Evolutionary conservation across 2,888 invertebrate species (phyloP).

Genomic region (Choristoneura rosaceana): DNA sequence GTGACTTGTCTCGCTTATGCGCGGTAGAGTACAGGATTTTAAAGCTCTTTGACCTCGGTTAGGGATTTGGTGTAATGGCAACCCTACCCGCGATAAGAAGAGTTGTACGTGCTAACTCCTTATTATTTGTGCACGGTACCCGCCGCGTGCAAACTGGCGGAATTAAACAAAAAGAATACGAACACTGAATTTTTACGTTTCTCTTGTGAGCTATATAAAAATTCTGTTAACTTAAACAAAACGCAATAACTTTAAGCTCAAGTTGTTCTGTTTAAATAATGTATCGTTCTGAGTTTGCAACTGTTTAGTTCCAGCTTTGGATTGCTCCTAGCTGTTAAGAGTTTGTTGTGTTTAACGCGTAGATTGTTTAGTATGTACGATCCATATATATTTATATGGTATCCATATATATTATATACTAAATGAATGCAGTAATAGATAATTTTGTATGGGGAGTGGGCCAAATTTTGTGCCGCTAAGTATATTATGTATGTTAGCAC

Average conservation of each 20-base stretch:
- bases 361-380: not conserved
- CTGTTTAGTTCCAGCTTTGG: not conserved
- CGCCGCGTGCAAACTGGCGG: constrained; percentile 57
- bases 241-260: constrained; percentile 21
- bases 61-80: constrained; percentile 42
- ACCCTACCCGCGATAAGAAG: constrained; percentile 59
- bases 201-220: constrained; percentile 57
- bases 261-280: constrained; percentile 15
- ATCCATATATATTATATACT: too few species aligned
- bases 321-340: not conserved
- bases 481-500: too few species aligned
- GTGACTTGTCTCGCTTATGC: constrained; percentile 38
- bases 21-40: constrained; percentile 37
- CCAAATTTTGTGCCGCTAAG: too few species aligned
- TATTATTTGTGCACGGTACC: constrained; percentile 57
- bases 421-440: too few species aligned
- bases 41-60: constrained; percentile 41
- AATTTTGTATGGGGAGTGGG: too few species aligned
- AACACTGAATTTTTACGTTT: constrained; percentile 66
- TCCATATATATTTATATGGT: too few species aligned
- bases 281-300: not conserved
- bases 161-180: constrained; percentile 54
- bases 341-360: not conserved
- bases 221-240: constrained; percentile 33
- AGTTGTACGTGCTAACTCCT: constrained; percentile 65